Evolutionary conservation across 2,797 vertebrate genomes (phyloP), one percentile per base, ranked within the genome.

Genomic region (Muscicapa comitata): DNA sequence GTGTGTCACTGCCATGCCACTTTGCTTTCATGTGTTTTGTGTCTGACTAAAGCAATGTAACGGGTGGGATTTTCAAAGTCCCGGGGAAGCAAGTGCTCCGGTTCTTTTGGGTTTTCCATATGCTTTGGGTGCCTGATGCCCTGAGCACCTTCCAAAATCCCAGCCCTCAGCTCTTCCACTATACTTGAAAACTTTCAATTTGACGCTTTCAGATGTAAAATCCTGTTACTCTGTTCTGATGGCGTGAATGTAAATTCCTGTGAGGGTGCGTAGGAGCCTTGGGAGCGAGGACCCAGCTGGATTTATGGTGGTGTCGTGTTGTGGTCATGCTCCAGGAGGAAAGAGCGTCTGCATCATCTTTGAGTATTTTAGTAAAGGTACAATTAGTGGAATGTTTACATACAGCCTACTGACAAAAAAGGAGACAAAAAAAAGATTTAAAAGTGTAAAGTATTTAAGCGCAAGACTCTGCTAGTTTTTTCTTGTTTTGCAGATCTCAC

Each of bases 371-470:
- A 79, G 45, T 88, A 90, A 94, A 86, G 85, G 90, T 93, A 93
- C 91, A 88, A 51, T 74, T 92, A 93, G 84, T 68, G 70, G 88
- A 96, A 96, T 94, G 97, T 97, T 97, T 96, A 97, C 96, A 94
- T 94, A 88, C 91, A 91, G 78, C 87, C 86, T 95, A 90, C 85
- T 95, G 84, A 86, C 40, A 83, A 81, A 43, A 62, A 43, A 51
- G 15, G 74, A 63, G 61, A 87, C 28, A 75, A 63, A 50, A 88
- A 70, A 59, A 37, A 37, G 16, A 33, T 29, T 2, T 10, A 70
- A 68, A 78, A 66, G 33, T 85, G 89, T 93, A 70, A 93, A 95
- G 82, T 93, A 88, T 93, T 80, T 81, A 95, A 96, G 85, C 93
- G 94, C 70, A 65, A 96, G 70, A 94, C 89, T 86, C 90, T 96